phyloP scores from a whole-genome alignment of 2,888 invertebrate species.

The Ormyrus labotus region DNA sequence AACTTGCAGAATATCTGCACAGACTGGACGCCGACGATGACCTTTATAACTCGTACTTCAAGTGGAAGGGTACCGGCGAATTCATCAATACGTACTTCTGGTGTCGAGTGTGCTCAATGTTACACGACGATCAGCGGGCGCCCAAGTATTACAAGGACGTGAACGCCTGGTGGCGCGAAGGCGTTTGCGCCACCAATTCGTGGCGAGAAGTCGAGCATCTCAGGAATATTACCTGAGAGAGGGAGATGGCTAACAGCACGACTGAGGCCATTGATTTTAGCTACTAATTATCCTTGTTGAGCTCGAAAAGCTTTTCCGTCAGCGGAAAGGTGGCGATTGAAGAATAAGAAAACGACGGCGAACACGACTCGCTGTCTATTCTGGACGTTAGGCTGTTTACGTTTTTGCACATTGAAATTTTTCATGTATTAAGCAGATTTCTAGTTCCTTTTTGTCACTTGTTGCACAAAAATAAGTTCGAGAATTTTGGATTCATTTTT shows the following conservation, averaged over 20 bases:
- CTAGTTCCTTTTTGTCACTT: too few species aligned
- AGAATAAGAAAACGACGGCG: too few species aligned
- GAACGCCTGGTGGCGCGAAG: conserved; percentile 94
- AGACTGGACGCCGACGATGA: conserved; percentile 91
- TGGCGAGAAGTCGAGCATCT: conserved; percentile 78
- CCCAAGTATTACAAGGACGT: conserved; percentile 86
- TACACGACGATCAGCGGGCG: conserved; percentile 82
- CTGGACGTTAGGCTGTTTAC: too few species aligned
- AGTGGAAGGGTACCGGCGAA: conserved; percentile 95
- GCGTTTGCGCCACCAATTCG: conserved; percentile 86
- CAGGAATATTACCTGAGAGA: conserved; percentile 46
- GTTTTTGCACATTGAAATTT: too few species aligned
- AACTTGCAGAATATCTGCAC: conserved; percentile 90
- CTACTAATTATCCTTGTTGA: neutral
- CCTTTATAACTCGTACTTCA: conserved; percentile 95
- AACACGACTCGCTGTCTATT: too few species aligned
- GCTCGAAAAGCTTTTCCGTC: neutral
- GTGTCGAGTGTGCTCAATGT: conserved; percentile 92
- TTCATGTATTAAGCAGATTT: too few species aligned
- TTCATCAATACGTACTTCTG: conserved; percentile 97
- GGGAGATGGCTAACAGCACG: neutral
- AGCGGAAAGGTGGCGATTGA: neutral
- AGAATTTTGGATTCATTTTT: too few species aligned
- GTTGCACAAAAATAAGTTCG: too few species aligned
- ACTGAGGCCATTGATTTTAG: conserved; percentile 9